phyloP scores from a whole-genome alignment of 2,888 invertebrate species.

The Zelleria hepariella region DNA sequence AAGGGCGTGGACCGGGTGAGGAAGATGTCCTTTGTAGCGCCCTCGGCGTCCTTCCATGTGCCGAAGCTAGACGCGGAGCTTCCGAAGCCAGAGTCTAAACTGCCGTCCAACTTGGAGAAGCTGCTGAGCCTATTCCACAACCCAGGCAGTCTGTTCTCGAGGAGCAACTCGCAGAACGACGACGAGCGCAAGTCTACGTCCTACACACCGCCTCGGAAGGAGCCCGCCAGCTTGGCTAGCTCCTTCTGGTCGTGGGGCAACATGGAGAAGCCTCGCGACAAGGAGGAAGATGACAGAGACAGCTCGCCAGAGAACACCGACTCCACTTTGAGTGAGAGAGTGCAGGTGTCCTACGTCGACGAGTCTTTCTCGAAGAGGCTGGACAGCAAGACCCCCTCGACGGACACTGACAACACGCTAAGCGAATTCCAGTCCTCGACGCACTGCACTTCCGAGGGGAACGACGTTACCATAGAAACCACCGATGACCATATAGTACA shows the following conservation, averaged over 20 bases:
- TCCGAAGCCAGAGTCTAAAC: conserved; percentile 37
- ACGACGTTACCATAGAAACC: conserved; percentile 51
- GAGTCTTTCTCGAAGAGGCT: conserved; percentile 60
- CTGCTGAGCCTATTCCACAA: conserved; percentile 76
- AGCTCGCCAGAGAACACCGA: conserved; percentile 57
- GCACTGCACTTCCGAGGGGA: conserved; percentile 28
- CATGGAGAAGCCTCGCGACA: conserved; percentile 27
- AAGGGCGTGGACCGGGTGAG: conserved; percentile 60
- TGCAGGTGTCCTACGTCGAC: conserved; percentile 60
- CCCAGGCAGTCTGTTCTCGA: conserved; percentile 73
- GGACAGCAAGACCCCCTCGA: conserved; percentile 61
- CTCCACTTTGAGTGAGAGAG: conserved; percentile 58
- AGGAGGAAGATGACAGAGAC: conserved; percentile 35
- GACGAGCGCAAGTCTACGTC: conserved; percentile 56
- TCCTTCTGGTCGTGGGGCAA: conserved; percentile 68
- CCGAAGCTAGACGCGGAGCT: conserved; percentile 43
- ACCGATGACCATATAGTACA: conserved; percentile 68
- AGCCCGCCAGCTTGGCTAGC: conserved; percentile 45
- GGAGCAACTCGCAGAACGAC: conserved; percentile 38
- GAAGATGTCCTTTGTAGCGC: conserved; percentile 75
- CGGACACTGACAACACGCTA: conserved; percentile 59
- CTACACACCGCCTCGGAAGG: conserved; percentile 57
- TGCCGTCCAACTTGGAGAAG: conserved; percentile 75
- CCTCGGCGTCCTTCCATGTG: conserved; percentile 54
- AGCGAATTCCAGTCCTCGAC: conserved; percentile 60